Evolutionary conservation across 2,797 vertebrate species (phyloP).

Genomic region (Chelidonichthys spinosus): DNA sequence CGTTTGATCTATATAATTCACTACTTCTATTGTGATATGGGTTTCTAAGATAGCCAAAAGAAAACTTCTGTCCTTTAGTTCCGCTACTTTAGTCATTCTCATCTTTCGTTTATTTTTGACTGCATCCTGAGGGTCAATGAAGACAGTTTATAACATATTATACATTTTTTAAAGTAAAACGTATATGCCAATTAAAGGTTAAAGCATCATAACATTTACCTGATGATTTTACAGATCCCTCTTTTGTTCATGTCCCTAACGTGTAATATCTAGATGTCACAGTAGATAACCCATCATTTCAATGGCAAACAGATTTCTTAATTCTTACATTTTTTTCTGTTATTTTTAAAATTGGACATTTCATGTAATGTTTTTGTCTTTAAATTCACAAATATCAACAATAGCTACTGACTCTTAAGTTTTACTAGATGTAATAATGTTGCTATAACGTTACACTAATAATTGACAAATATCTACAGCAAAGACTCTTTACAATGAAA

Average conservation of each 20-base stretch:
- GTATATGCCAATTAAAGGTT: not conserved
- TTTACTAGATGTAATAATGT: not conserved
- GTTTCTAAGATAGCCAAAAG: not conserved
- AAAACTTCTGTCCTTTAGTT: not conserved
- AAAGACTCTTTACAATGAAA: constrained; percentile 1
- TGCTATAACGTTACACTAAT: not conserved
- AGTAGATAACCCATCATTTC: not conserved
- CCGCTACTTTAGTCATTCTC: not conserved
- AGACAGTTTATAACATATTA: not conserved
- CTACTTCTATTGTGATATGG: not conserved
- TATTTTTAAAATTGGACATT: not conserved
- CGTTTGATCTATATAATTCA: not conserved
- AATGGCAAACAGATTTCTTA: not conserved
- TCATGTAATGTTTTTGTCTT: not conserved
- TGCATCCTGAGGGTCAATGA: not conserved
- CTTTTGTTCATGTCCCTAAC: not conserved
- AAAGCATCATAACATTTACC: not conserved
- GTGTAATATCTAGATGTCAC: not conserved
- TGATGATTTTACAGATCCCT: not conserved
- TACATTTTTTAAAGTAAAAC: not conserved
- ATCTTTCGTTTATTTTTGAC: not conserved
- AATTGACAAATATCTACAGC: not conserved
- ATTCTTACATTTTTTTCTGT: not conserved
- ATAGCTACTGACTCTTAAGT: too few relatives aligned
- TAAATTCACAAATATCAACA: not conserved